Evolutionary conservation across 1,140 invertebrate species (phyloP).

Genomic region (Archivesica marissinica): DNA sequence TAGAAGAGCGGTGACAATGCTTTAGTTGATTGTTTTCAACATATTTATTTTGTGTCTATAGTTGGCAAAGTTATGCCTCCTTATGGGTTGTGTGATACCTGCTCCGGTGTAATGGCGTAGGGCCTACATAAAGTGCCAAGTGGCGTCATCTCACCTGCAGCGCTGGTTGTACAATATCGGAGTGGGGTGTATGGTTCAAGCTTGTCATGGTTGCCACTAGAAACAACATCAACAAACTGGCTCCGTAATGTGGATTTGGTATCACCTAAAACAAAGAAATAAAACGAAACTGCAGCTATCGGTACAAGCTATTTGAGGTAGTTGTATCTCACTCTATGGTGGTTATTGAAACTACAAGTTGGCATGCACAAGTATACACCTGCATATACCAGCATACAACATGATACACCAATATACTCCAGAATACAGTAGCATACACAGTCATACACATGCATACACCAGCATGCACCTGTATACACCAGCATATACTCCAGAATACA

Average conservation of each 20-base stretch:
- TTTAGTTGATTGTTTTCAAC: neutral
- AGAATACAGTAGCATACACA: neutral
- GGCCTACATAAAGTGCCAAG: neutral
- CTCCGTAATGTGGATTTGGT: neutral
- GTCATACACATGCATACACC: no score
- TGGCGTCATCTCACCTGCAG: neutral
- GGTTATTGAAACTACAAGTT: neutral
- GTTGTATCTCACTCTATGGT: neutral
- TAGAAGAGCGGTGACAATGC: no score
- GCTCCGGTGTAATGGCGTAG: neutral
- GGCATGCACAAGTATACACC: neutral
- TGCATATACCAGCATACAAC: neutral
- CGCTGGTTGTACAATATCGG: neutral
- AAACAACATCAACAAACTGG: slow-evolving; percentile 13
- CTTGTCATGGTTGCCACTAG: slow-evolving; percentile 7
- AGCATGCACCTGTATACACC: no score
- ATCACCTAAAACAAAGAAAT: slow-evolving; percentile 25
- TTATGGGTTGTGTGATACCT: neutral
- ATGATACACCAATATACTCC: neutral
- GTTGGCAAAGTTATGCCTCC: neutral
- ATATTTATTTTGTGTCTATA: neutral
- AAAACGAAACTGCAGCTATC: neutral
- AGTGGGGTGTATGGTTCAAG: slow-evolving; percentile 27
- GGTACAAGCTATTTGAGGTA: neutral
- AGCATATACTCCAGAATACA: no score